Evolutionary conservation across 2,797 vertebrate genomes (phyloP).

Genomic region (Squalus acanthias): DNA sequence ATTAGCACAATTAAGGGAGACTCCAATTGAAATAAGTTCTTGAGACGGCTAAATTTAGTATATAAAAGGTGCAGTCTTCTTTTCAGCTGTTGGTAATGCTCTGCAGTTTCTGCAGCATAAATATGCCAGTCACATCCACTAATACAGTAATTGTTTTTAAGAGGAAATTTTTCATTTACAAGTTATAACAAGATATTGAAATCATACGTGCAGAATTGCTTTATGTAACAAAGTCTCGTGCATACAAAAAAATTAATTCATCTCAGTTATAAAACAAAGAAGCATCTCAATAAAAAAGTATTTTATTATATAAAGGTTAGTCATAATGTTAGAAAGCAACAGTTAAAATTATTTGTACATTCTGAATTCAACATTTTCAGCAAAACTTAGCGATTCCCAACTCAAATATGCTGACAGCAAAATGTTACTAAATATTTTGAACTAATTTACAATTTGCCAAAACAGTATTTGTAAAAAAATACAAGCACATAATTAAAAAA

Average conservation of each 20-base stretch:
- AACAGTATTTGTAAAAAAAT: background rate
- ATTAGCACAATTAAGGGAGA: background rate
- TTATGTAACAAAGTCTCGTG: background rate
- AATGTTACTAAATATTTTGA: background rate
- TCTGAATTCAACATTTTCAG: background rate
- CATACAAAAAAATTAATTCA: background rate
- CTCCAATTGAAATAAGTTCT: background rate
- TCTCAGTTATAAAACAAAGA: background rate
- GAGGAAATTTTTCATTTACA: background rate
- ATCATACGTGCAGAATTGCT: background rate
- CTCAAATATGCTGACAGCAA: background rate
- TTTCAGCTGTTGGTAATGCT: background rate
- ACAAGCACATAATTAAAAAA: background rate
- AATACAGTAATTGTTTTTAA: background rate
- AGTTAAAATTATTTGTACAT: background rate
- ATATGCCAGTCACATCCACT: background rate
- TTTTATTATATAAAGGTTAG: background rate
- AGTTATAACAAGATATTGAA: background rate
- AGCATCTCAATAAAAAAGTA: background rate
- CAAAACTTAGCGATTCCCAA: background rate
- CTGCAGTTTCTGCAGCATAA: background rate
- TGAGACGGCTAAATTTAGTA: background rate
- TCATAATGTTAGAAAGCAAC: background rate
- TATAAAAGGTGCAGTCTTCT: background rate
- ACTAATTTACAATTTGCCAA: background rate